Evolutionary conservation across 92 coral and sea anemone genomes (phyloP), one percentile per base, ranked within the genome.

Genomic region (Parazoanthus atlanticus): DNA sequence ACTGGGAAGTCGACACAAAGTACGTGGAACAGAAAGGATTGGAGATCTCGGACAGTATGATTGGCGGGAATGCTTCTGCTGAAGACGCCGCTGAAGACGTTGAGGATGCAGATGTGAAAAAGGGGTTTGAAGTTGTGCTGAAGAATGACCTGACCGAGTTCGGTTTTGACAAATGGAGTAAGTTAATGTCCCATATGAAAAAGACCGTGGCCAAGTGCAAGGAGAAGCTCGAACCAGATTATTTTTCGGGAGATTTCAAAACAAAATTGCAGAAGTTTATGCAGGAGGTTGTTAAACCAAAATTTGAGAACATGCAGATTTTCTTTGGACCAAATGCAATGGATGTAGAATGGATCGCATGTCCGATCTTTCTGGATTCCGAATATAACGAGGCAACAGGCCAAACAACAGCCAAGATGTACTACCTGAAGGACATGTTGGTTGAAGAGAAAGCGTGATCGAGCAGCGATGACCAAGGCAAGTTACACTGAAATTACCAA

Each of bases 41-140:
- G 25, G n/a, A 5, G 28, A 75, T 86, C n/a, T 32, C 84, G 21
- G 93, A 90, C 19, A 79, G 80, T 58, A 74, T 90, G 90, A 81
- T 90, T 40, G 93, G 93, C 11, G 93, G 93, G 15, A 90, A 90
- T 74, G 84, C 93, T 3, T 90, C 93, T 30, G 93, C 88, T 26
- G 93, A 90, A 66, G 93, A 90, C 1, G 71, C 13, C 1, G 33
- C 32, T 7, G 88, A 86, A 13, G 90, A 81, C 0, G 28, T 86
- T 0, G 92, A 86, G 0, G 90, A 75, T 0, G 46, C 70, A 1
- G 23, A 26, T 19, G 79, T 43, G 8, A 25, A 52, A 30, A 8
- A 33, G 0, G 93, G 90, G 8, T 86, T 81, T 87, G 90, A 90
- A 43, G 85, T 86, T 41, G 23, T 86, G 15, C 33, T 86, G 34